Conservation (phyloP, 2,888 invertebrate genomes). For the Dimorphilus gyrociliatus region DNA sequence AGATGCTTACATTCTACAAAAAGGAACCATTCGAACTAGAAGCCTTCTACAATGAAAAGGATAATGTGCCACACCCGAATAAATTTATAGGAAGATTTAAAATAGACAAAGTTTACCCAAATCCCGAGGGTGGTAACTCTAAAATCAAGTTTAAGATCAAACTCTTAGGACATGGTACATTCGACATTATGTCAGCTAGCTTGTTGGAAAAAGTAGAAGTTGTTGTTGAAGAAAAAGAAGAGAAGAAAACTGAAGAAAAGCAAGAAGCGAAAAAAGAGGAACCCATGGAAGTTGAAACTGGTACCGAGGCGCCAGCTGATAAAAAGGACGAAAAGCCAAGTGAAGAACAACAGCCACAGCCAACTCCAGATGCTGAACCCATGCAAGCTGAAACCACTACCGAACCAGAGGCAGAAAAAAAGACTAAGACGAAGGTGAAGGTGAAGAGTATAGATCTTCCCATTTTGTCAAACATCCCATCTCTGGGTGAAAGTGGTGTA, state of each 20-base stretch:
- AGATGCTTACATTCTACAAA: conserved; percentile 79
- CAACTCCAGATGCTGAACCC: too few relatives aligned
- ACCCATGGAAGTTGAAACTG: conserved; percentile 2
- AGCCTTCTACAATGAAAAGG: conserved; percentile 57
- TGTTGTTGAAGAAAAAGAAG: conserved; percentile 17
- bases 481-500: conserved; percentile 53
- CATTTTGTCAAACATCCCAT: conserved; percentile 57
- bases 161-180: conserved; percentile 88
- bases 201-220: conserved; percentile 31
- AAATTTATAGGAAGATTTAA: conserved; percentile 38
- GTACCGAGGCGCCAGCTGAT: conserved; percentile 1
- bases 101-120: conserved; percentile 51
- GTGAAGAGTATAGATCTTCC: conserved; percentile 68
- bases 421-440: conserved; percentile 55
- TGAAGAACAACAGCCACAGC: neutral
- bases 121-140: conserved; percentile 70
- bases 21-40: conserved; percentile 70
- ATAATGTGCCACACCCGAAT: conserved; percentile 50
- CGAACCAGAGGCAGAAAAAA: conserved; percentile 10
- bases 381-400: too few relatives aligned
- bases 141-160: conserved; percentile 84
- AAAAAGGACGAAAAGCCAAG: conserved; percentile 5
- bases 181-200: conserved; percentile 69
- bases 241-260: conserved; percentile 14
- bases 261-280: conserved; percentile 9